These are phyloP conservation scores for Drosophila longiperda DNA, from an alignment of 2,888 invertebrate genomes.

Conservation along the genomic window DNA sequence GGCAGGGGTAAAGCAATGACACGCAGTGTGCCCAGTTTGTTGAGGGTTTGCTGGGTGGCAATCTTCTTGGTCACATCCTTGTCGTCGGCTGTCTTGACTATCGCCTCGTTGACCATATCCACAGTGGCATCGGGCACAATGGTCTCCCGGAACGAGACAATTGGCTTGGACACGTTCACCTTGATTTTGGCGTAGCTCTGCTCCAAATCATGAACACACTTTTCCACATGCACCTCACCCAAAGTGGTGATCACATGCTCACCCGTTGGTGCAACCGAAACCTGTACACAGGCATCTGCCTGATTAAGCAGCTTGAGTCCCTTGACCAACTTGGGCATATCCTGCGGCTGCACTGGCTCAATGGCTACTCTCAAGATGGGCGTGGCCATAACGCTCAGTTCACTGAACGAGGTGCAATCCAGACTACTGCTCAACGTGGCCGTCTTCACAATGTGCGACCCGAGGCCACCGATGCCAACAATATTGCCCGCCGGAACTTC, in stretches of 20 bases:
- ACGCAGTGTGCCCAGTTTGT: slow-evolving; percentile 89
- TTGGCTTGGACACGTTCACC: slow-evolving; percentile 96
- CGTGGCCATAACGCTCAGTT: slow-evolving; percentile 90
- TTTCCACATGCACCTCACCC: slow-evolving; percentile 98
- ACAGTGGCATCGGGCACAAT: slow-evolving; percentile 92
- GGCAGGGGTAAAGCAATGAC: slow-evolving; percentile 93
- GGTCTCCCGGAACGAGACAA: slow-evolving; percentile 98
- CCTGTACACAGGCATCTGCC: slow-evolving; percentile 95
- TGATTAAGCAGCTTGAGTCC: slow-evolving; percentile 95
- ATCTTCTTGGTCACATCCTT: slow-evolving; percentile 86
- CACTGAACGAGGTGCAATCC: slow-evolving; percentile 94
- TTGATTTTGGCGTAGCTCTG: slow-evolving; percentile 93
- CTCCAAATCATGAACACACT: slow-evolving; percentile 96
- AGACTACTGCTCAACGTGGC: slow-evolving; percentile 94
- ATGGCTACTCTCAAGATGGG: slow-evolving; percentile 98
- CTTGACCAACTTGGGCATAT: slow-evolving; percentile 90
- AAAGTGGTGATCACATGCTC: slow-evolving; percentile 97
- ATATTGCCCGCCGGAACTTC: slow-evolving; percentile 96
- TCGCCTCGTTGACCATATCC: slow-evolving; percentile 94
- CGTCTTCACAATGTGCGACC: slow-evolving; percentile 93
- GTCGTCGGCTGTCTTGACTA: slow-evolving; percentile 87
- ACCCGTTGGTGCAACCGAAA: slow-evolving; percentile 95
- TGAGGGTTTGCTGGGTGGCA: slow-evolving; percentile 88
- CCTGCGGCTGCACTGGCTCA: slow-evolving; percentile 92
- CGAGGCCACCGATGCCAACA: slow-evolving; percentile 94